Percentiles rank a stretch among this genome's conserved stretches.
Conservation (phyloP, 1,140 invertebrate genomes). For the Campoletis sonorensis region DNA sequence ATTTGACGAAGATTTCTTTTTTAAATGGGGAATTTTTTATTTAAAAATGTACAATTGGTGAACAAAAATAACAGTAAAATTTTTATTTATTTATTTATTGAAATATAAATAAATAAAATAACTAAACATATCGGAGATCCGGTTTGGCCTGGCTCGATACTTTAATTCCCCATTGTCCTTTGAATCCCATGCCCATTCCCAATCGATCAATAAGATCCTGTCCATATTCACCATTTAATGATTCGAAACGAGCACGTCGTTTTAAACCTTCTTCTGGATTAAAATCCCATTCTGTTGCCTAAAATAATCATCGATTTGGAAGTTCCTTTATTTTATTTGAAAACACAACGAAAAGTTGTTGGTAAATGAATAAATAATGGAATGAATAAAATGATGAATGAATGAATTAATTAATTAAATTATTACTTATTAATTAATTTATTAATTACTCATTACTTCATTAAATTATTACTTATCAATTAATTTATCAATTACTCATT, state of each 20-base stretch:
- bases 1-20: no score
- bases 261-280: slow-evolving; percentile 67
- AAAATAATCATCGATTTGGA: background rate
- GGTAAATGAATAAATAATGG: background rate
- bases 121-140: slow-evolving; percentile 31
- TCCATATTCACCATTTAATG: slow-evolving; percentile 65
- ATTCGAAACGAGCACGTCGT: slow-evolving; percentile 63
- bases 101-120: no score
- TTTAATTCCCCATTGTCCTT: slow-evolving; percentile 54
- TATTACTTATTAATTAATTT: no score
- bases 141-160: slow-evolving; percentile 43
- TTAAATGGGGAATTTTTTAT: no score
- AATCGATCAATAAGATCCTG: slow-evolving; percentile 62
- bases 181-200: slow-evolving; percentile 59
- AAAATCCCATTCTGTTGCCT: slow-evolving; percentile 71
- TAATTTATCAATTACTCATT: no score
- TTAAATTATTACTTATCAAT: no score
- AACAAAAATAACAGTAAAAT: no score
- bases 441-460: no score
- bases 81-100: no score
- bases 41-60: no score
- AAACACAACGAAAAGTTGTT: background rate
- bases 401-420: no score
- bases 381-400: background rate
- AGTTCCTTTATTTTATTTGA: no score